These are phyloP conservation scores for Epinephelus awoara DNA, from an alignment of 2,797 vertebrate genomes.

Conservation along the genomic window DNA sequence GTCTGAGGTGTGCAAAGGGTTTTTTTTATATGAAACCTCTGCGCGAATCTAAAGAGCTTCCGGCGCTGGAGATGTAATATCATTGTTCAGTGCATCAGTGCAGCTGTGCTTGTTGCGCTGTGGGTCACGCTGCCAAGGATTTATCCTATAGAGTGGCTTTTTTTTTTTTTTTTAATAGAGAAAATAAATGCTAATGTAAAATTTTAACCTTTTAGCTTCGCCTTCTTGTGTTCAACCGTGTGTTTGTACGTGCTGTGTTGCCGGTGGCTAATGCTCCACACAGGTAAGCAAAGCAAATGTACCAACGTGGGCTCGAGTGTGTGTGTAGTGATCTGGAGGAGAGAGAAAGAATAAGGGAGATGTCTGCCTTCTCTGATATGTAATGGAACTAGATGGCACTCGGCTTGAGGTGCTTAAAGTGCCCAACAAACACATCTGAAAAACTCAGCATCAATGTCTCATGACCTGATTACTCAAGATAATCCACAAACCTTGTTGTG, in stretches of 20 bases:
- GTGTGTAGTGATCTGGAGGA: too few species aligned
- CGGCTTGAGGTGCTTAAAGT: too few species aligned
- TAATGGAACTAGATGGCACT: too few species aligned
- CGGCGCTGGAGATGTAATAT: conserved; percentile 60
- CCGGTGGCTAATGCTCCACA: background rate
- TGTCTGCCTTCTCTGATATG: too few species aligned
- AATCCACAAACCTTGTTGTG: too few species aligned
- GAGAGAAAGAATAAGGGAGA: too few species aligned
- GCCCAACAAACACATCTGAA: too few species aligned
- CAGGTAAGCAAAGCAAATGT: conserved; percentile 2
- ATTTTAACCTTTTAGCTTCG: conserved; percentile 30
- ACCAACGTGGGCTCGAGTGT: too few species aligned
- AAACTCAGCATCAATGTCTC: too few species aligned
- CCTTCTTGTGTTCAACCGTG: conserved; percentile 5
- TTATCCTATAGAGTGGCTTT: conserved; percentile 1
- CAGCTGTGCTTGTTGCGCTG: conserved; percentile 23
- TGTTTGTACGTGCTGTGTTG: background rate
- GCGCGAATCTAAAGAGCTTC: conserved; percentile 45
- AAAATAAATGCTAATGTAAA: conserved; percentile 34
- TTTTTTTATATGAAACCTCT: conserved; percentile 43
- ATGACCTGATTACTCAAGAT: too few species aligned
- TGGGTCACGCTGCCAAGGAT: conserved; percentile 51
- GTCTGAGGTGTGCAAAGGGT: conserved; percentile 48
- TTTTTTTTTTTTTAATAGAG: background rate
- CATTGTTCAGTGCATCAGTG: conserved; percentile 51